A percentile compares a stretch with the other conserved stretches of the same genome.
Conservation (phyloP, 2,113 vertebrate genomes). For the Notothenia coriiceps region DNA sequence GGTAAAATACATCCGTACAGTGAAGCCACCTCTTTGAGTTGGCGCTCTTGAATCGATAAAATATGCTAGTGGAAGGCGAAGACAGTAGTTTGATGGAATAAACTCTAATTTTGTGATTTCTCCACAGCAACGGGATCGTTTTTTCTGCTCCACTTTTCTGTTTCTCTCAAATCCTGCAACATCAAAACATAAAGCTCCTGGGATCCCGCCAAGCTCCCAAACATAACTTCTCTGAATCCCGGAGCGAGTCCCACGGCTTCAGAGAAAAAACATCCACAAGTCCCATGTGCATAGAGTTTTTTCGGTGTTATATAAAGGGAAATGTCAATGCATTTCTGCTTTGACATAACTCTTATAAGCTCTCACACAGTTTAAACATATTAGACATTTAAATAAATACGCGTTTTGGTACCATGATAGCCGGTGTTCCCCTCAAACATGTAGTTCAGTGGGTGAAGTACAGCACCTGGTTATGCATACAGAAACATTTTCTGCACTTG, state of each 20-base stretch:
- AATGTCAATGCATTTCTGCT: constrained; percentile 26
- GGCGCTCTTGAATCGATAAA: neutral
- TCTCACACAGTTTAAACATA: constrained; percentile 18
- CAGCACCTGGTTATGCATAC: neutral
- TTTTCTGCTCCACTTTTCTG: constrained; percentile 49
- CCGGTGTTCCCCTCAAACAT: neutral
- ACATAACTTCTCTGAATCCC: constrained; percentile 46
- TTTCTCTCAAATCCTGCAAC: constrained; percentile 41
- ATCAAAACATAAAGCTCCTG: constrained; percentile 66
- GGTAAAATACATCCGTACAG: constrained; percentile 7
- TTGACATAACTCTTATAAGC: constrained; percentile 21
- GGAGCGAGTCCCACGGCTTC: constrained; percentile 42
- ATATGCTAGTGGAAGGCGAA: neutral
- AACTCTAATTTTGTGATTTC: constrained; percentile 21
- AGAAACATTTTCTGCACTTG: too few relatives aligned
- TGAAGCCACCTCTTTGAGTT: constrained; percentile 17
- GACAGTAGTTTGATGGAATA: constrained; percentile 20
- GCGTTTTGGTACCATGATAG: neutral
- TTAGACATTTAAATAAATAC: constrained; percentile 6
- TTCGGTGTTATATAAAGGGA: constrained; percentile 18
- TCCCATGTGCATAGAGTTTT: constrained; percentile 38
- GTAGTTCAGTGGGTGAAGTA: constrained; percentile 20
- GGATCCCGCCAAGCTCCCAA: constrained; percentile 53
- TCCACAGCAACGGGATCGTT: constrained; percentile 25
- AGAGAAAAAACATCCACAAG: constrained; percentile 37